Conservation (phyloP, 1,140 invertebrate genomes). For the Drosophila triauraria region DNA sequence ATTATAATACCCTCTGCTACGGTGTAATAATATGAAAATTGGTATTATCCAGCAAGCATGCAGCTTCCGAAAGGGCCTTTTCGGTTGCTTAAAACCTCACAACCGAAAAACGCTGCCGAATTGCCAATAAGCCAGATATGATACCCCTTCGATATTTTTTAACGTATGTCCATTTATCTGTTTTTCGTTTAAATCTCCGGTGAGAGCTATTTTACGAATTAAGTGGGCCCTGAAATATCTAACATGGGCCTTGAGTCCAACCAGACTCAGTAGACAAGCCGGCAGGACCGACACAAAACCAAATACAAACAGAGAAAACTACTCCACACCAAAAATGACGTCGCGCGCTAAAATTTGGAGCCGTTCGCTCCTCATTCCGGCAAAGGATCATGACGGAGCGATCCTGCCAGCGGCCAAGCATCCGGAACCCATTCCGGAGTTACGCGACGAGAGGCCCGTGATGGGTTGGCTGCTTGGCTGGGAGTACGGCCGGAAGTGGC, state of each 20-base stretch:
- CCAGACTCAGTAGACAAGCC: not conserved
- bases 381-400: slow-evolving; percentile 17
- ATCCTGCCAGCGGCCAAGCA: slow-evolving; percentile 14
- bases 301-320: not conserved
- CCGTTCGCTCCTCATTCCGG: slow-evolving; percentile 1
- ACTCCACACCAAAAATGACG: slow-evolving; percentile 4
- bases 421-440: slow-evolving; percentile 21
- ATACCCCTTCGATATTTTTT: too few relatives aligned
- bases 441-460: slow-evolving; percentile 6
- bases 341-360: slow-evolving; percentile 10
- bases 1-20: too few relatives aligned
- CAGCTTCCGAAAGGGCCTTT: too few relatives aligned
- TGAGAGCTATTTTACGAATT: not conserved
- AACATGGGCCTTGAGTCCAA: not conserved
- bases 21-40: too few relatives aligned
- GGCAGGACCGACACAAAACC: not conserved
- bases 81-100: too few relatives aligned
- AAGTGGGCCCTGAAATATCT: not conserved
- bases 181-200: too few relatives aligned
- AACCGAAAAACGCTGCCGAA: too few relatives aligned
- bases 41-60: too few relatives aligned
- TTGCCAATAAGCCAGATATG: too few relatives aligned
- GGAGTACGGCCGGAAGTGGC: slow-evolving; percentile 47
- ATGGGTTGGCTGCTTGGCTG: slow-evolving; percentile 39
- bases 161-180: too few relatives aligned